phyloP scores from a whole-genome alignment of 2,113 vertebrate genomes.

The Carollia perspicillata region DNA sequence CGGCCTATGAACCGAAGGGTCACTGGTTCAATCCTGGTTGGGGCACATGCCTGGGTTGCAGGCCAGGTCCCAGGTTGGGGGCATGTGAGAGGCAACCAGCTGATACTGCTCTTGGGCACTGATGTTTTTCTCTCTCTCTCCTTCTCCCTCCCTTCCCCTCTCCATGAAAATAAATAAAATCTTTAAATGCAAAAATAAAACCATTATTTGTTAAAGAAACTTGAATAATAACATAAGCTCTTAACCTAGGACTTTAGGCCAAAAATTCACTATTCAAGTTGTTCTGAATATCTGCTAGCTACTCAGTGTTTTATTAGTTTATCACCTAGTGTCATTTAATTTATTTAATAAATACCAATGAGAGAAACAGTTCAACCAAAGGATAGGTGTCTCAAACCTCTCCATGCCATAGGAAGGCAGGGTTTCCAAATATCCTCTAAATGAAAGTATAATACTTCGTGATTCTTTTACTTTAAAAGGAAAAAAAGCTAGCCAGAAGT shows the following conservation, averaged over 20 bases:
- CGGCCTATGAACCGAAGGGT: too few species aligned
- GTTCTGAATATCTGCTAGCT: neutral
- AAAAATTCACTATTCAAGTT: neutral
- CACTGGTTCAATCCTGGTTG: too few species aligned
- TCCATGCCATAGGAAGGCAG: neutral
- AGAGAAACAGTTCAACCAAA: neutral
- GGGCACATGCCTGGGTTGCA: too few species aligned
- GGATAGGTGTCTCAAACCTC: neutral
- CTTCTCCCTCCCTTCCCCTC: too few species aligned
- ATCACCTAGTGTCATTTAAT: neutral
- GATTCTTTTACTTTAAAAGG: neutral
- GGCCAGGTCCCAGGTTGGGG: too few species aligned
- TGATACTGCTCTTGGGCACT: too few species aligned
- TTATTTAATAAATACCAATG: slow-evolving; percentile 2
- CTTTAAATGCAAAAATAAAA: slow-evolving; percentile 12
- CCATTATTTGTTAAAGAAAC: neutral
- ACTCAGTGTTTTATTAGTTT: neutral
- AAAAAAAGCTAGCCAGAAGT: neutral
- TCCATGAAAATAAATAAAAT: too few species aligned
- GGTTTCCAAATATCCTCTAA: neutral
- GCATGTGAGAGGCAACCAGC: too few species aligned
- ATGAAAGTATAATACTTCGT: neutral
- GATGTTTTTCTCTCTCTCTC: too few species aligned
- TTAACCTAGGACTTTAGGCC: neutral
- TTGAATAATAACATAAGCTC: neutral